Evolutionary conservation across 92 coral and sea anemone species (phyloP), one percentile per base, ranked within the genome.

Genomic region (Phenganax marumi): DNA sequence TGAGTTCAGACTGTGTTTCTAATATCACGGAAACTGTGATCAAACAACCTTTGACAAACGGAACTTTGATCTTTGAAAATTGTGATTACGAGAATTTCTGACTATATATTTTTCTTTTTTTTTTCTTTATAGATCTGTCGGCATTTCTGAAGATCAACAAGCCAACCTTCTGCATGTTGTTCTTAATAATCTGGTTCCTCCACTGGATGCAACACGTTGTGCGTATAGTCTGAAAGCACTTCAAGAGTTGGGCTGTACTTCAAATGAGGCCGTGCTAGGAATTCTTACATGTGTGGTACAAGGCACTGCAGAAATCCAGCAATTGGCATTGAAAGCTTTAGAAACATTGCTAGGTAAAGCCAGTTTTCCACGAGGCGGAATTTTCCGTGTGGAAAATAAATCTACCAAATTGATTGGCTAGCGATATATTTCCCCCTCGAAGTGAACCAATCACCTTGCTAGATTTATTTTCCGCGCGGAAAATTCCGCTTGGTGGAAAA

Each of bases 301-400:
- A 6, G 52, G 68, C 18, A 60, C 83, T 18, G 12, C 1, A 9
- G 83, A 78, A 6, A n/a, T 78, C 72, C 57, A 47, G 21, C 9
- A 61, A 18, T 60, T 60, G 16, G 83, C 83, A 14, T 43, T 39
- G 83, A 61, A 61, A 22, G 73, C 83, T 12, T 68, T 78, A 24
- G 60, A 12, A 24, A n/a, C 48, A 9, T 78, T 78, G 26, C 52
- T 78, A 23, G 83, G 83, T 78, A 46, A 78, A n/a, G n/a, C n/a
- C n/a, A n/a, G n/a, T n/a, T n/a, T n/a, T n/a, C n/a, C n/a, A n/a
- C n/a, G n/a, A n/a, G n/a, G n/a, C n/a, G n/a, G n/a, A n/a, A n/a
- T n/a, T n/a, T n/a, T n/a, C n/a, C n/a, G n/a, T n/a, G n/a, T n/a
- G n/a, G n/a, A n/a, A n/a, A n/a, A n/a, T n/a, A n/a, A n/a, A n/a